Evolutionary conservation across 2,797 vertebrate genomes (phyloP).

Genomic region (Danio aesculapii): DNA sequence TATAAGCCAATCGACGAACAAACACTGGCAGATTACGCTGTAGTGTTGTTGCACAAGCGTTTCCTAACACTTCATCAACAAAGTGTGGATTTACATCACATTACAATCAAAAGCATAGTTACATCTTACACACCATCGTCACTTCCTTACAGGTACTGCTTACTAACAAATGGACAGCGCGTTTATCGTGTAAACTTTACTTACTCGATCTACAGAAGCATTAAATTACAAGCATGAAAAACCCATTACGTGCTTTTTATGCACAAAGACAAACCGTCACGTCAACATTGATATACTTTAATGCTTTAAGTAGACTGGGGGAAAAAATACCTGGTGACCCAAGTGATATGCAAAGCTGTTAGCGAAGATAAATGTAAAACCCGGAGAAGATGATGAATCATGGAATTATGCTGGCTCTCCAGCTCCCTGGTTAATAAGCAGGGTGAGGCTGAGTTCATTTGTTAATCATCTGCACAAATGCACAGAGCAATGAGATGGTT

Average conservation of each 20-base stretch:
- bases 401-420: not conserved
- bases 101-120: no score
- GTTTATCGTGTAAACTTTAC: not conserved
- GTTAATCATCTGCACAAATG: constrained; percentile 39
- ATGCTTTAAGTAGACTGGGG: not conserved
- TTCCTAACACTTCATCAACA: no score
- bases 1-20: no score
- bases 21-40: no score
- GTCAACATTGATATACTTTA: not conserved
- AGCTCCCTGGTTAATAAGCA: not conserved
- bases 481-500: not conserved
- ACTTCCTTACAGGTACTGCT: no score
- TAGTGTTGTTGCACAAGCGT: no score
- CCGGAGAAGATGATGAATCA: constrained; percentile 23
- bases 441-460: constrained; percentile 27
- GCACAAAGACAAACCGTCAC: not conserved
- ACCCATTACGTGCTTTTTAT: not conserved
- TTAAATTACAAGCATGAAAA: not conserved
- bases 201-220: not conserved
- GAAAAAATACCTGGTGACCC: not conserved
- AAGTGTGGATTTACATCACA: no score
- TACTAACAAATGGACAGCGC: no score
- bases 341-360: constrained; percentile 11
- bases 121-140: no score
- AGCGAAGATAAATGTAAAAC: not conserved